Evolutionary conservation across 1,140 invertebrate species (phyloP), one percentile per base, ranked within the genome.

Genomic region (Asobara japonica): DNA sequence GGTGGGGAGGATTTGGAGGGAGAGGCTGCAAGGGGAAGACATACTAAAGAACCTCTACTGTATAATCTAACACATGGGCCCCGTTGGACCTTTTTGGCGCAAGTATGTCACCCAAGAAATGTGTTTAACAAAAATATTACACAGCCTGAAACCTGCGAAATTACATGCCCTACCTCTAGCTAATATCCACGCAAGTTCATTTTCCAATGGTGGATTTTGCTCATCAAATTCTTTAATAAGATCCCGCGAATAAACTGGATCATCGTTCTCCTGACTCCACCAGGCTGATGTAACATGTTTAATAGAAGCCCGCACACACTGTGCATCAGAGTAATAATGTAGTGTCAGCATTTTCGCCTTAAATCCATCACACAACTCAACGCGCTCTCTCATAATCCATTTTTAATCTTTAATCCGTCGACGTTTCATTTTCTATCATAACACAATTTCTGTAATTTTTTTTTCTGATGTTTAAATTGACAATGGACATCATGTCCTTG

Each of bases 221-320:
- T 91, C 88, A 76, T 94, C 94, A 85, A 95, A 96, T 83, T 95
- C 94, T 87, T 94, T 94, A 86, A 95, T 96, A 79, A 94, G 91
- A 82, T 94, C 93, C 79, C 93, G 88, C 27, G 92, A 90, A 86
- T 95, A 94, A 76, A 93, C 90, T 76, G 91, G 90, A 82, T 90
- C 89, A 65, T 90, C 90, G 70, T 84, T n/a, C n/a, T n/a, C 80
- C 48, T 73, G 71, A 18, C 69, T 76, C 88, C 87, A 88, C 87
- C 83, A 92, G 85, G 82, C 90, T 88, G 80, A 90, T 89, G 87
- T 91, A 88, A 84, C 72, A 38, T 77, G 78, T 38, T 77, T 79
- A 65, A 84, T 79, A 18, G 77, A 70, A 25, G 79, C 71, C 31
- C 79, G 76, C 25, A 84, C 76, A 51, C 77, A 77, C 31, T 78